Conservation (phyloP, 2,797 vertebrate genomes). For the Hyperoplus lanceolatus region DNA sequence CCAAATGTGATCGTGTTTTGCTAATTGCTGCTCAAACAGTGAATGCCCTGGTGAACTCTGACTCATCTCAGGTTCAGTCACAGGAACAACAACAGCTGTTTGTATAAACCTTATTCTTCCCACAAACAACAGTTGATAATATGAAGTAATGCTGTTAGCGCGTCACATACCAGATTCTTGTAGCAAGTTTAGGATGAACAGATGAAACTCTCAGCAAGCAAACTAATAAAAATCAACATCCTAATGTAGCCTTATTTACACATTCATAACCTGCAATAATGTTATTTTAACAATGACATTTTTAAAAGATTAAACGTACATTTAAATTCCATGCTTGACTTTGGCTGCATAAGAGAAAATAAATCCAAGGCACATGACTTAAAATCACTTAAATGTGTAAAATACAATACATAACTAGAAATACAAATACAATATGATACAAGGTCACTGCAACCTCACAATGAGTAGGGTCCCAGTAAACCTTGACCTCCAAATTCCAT, state of each 20-base stretch:
- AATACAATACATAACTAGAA: background rate
- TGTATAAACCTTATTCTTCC: background rate
- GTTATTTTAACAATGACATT: background rate
- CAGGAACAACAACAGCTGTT: background rate
- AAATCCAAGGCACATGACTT: background rate
- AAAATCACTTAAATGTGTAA: background rate
- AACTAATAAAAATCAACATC: background rate
- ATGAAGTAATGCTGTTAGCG: background rate
- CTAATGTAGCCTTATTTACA: background rate
- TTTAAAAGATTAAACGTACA: background rate
- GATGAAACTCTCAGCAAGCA: background rate
- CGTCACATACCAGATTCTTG: background rate
- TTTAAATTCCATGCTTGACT: background rate
- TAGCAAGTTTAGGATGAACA: background rate
- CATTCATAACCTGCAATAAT: background rate
- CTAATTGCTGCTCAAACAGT: constrained; percentile 1
- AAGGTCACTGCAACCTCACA: too few species aligned
- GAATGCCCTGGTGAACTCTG: background rate
- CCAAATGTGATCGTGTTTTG: background rate
- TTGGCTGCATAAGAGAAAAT: background rate
- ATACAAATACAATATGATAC: too few species aligned
- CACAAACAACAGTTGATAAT: background rate
- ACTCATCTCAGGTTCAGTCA: background rate
- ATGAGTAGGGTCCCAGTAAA: too few species aligned
- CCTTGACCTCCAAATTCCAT: too few species aligned